These are phyloP conservation scores for Dermolepida albohirtum DNA, from an alignment of 2,888 invertebrate species.

Conservation along the genomic window DNA sequence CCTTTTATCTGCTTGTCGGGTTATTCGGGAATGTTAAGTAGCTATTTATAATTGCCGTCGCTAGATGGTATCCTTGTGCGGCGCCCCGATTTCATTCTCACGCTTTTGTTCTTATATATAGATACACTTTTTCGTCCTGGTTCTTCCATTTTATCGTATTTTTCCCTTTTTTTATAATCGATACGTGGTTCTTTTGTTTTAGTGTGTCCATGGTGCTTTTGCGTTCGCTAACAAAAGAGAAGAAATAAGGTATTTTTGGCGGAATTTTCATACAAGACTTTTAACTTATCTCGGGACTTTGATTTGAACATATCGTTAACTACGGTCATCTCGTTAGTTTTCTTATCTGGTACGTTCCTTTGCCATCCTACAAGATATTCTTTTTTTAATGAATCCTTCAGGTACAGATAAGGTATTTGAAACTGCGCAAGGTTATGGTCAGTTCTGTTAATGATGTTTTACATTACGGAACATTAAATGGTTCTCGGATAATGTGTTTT, in stretches of 20 bases:
- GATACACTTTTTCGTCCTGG: constrained; percentile 1
- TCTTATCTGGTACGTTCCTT: constrained; percentile 29
- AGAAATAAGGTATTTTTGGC: constrained; percentile 57
- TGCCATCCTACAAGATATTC: constrained; percentile 12
- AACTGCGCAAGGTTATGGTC: constrained; percentile 10
- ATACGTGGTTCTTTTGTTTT: too few species aligned
- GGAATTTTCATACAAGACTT: constrained; percentile 64
- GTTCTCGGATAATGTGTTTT: too few species aligned
- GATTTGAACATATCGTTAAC: constrained; percentile 31
- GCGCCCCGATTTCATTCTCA: constrained; percentile 57
- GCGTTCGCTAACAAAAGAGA: constrained; percentile 9
- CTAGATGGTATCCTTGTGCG: constrained; percentile 51
- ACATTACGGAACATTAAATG: too few species aligned
- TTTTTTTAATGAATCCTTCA: constrained; percentile 26
- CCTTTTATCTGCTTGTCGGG: constrained; percentile 59
- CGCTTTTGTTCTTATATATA: constrained; percentile 46
- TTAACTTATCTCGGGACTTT: constrained; percentile 59
- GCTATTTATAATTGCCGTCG: constrained; percentile 62
- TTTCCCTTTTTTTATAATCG: too few species aligned
- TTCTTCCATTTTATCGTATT: too few species aligned
- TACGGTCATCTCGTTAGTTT: constrained; percentile 34
- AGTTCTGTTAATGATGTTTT: not conserved
- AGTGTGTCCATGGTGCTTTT: not conserved
- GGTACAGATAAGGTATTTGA: not conserved
- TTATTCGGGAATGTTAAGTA: constrained; percentile 63